Evolutionary conservation across 2,797 vertebrate species (phyloP), one percentile per base, ranked within the genome.

Genomic region (Fratercula arctica): DNA sequence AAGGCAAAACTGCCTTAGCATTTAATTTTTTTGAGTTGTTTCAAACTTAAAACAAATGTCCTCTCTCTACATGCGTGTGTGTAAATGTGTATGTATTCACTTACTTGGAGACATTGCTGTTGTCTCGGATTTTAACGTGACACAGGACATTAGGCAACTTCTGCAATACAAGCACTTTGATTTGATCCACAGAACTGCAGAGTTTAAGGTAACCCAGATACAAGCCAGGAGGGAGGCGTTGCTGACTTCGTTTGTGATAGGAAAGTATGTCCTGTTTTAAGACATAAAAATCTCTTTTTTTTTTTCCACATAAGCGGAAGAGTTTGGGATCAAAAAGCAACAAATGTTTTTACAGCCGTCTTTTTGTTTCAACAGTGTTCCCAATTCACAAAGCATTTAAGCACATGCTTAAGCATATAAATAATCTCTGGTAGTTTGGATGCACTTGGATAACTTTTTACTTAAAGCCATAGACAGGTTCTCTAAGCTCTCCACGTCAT

Each of bases 101-200:
- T 97, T 97, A 99, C 99, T 97, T 98, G 97, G 99, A 99, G 88
- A 99, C 96, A 13, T 99, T 99, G 97, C 97, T 97, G 95, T 99
- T 99, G 97, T 99, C 99, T 43, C 99, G 98, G 60, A 99, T 97
- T 89, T 98, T 99, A 53, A 97, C 97, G 20, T 99, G 99, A 88
- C 99, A 99, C 59, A 99, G 98, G 98, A 99, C 98, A 95, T 99
- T 99, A 76, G 99, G 99, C 60, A 98, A 96, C 88, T 98, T 98
- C 97, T 99, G 99, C 45, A 99, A 97, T 57, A 99, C 99, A 6
- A 99, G 98, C 66, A 99, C 99, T 97, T 98, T 99, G 97, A 99
- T 99, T 97, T 99, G 99, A 97, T 99, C 99, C 79, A 99, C 99
- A 20, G 99, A 99, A 92, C 99, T 99, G 98, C 99, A 99, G 81